phyloP scores from a whole-genome alignment of 2,113 vertebrate species.

The Pycnonotus jocosus region DNA sequence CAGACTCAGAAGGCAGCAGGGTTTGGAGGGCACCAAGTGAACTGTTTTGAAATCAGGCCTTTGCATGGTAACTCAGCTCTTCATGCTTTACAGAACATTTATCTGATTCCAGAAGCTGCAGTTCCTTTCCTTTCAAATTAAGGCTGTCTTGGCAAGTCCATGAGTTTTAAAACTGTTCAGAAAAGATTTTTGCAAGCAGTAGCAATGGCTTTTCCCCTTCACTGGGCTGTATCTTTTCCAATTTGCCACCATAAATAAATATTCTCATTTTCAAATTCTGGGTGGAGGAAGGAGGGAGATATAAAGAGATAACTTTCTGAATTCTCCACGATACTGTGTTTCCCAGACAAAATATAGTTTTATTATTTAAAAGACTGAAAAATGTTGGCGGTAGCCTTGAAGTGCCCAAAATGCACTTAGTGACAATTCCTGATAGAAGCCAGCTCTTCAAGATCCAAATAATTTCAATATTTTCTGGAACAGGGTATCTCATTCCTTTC shows the following conservation, averaged over 20 bases:
- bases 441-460: background rate
- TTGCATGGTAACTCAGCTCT: background rate
- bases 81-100: background rate
- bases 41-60: background rate
- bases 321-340: background rate
- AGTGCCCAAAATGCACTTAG: background rate
- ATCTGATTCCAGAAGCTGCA: background rate
- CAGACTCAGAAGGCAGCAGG: background rate
- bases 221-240: background rate
- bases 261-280: background rate
- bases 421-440: background rate
- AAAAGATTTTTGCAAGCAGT: background rate
- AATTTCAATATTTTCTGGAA: background rate
- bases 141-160: background rate
- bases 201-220: conserved; percentile 1
- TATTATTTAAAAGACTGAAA: background rate
- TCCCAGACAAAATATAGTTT: background rate
- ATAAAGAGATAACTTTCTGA: background rate
- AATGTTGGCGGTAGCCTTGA: background rate
- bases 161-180: background rate
- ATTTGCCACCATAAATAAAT: conserved; percentile 1
- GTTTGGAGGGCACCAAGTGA: background rate
- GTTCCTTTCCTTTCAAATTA: background rate
- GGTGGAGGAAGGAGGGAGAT: background rate
- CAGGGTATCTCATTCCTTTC: background rate